Percentiles rank a stretch among this genome's conserved stretches.
Conservation (phyloP, 2,113 vertebrate species). For the Taurulus bubalis region DNA sequence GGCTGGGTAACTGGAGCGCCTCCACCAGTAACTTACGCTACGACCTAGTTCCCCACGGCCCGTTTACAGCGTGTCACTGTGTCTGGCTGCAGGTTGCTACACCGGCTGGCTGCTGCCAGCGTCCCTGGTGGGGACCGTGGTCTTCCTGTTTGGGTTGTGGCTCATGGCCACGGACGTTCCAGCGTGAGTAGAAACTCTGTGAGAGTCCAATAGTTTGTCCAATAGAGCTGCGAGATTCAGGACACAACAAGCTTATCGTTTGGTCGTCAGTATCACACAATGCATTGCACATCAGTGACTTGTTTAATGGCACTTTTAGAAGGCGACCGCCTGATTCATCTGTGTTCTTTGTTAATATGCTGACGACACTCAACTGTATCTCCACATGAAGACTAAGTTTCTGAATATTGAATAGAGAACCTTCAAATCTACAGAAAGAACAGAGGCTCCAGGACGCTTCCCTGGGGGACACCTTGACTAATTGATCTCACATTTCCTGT, state of each 20-base stretch:
- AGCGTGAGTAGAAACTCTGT: constrained; percentile 74
- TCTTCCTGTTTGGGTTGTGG: constrained; percentile 83
- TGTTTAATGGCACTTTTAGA: background rate
- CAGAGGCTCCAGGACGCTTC: too few species aligned
- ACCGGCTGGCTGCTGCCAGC: constrained; percentile 85
- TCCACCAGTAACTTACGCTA: rapidly evolving
- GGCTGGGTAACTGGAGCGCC: constrained; percentile 73
- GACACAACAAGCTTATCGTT: background rate
- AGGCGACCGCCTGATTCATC: background rate
- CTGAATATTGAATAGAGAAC: too few species aligned
- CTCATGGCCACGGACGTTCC: constrained; percentile 80
- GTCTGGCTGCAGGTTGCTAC: constrained; percentile 82
- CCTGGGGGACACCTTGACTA: too few species aligned
- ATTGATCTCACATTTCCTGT: background rate
- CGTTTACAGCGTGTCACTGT: background rate
- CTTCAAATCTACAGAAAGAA: too few species aligned
- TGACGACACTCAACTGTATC: background rate
- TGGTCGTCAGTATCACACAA: background rate
- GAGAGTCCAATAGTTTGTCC: background rate
- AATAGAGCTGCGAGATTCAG: background rate
- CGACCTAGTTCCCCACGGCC: too few species aligned
- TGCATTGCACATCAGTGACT: background rate
- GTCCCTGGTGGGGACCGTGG: constrained; percentile 79
- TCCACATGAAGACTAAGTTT: background rate
- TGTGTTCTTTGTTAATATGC: background rate